These are phyloP conservation scores for Piscicola geometra DNA, from an alignment of 2,888 invertebrate genomes.

Conservation along the genomic window DNA sequence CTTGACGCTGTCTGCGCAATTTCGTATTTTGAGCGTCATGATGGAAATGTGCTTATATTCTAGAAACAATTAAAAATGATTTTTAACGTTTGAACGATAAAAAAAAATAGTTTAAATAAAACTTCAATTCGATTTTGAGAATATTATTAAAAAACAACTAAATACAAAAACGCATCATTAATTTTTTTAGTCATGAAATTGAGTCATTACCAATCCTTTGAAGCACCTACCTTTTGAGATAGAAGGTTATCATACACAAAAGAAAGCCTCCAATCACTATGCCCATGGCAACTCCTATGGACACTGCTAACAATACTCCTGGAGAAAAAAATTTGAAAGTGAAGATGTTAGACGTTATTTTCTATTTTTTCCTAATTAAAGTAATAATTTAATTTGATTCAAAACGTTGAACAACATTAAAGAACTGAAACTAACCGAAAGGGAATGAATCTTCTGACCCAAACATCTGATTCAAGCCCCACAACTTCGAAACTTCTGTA, in stretches of 20 bases:
- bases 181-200: too few species aligned
- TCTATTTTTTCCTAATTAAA: too few species aligned
- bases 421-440: constrained; percentile 30
- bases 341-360: neutral
- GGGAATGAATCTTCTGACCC: constrained; percentile 35
- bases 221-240: constrained; percentile 38
- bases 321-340: neutral
- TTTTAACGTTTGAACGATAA: too few species aligned
- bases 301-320: constrained; percentile 40
- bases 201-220: too few species aligned
- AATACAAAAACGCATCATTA: too few species aligned
- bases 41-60: too few species aligned
- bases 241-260: constrained; percentile 39
- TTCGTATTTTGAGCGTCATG: too few species aligned
- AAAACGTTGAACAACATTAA: too few species aligned
- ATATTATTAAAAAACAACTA: too few species aligned
- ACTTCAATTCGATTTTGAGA: neutral
- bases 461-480: constrained; percentile 37
- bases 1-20: constrained; percentile 20
- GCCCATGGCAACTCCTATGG: constrained; percentile 41
- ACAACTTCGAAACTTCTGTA: constrained; percentile 22
- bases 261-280: constrained; percentile 40
- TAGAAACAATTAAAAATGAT: too few species aligned
- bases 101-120: neutral
- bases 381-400: too few species aligned